Base-by-base conservation (phyloP, 2,888 invertebrate species). In the Pollenia angustigena region DNA sequence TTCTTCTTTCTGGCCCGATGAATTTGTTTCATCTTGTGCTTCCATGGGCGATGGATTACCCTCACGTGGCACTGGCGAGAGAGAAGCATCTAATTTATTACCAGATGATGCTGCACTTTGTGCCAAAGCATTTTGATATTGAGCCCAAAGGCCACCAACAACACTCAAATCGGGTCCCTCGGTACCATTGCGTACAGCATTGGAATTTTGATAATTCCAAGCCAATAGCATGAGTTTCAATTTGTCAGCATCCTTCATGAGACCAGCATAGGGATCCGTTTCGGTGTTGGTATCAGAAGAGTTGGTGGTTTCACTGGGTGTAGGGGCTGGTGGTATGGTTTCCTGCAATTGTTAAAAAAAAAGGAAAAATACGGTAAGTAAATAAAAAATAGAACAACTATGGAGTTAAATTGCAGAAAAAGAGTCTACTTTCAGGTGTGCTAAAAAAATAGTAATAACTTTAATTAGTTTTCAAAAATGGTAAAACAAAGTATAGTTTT, bases 161-260 rank as follows among this genome's bases (percentile, higher is more conserved):
- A 93, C 92, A 23, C 93, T 92, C 62, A 93, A 90, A 88, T 93
- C 93, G 4, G 93, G 93, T 23, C 92, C 93, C 81, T 93, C 93
- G 18, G 93, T 92, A 6, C 95, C 95, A 90, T 95, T 95, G 87
- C 95, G 95, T 89, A 95, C 95, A 93, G 94, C 96, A 91, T 94
- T 94, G 93, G 97, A 96, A 94, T 96, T 96, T 94, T 96, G 96
- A 94, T 97, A 97, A 95, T 97, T 97, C 97, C 97, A 97, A 92
- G 97, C 97, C 93, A 97, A 95, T 94, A 97, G 95, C 97, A 97
- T 97, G 94, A 97, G 95, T 95, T 97, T 97, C 94, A 97, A 95
- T 95, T 97, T 97, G 95, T 97, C 97, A 91, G 96, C 96, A 93
- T 97, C 97, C 95, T 97, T 97, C 95, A 96, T 93, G 1, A 93